Conservation (phyloP, 2,113 vertebrate genomes). For the Protobothrops mucrosquamatus region DNA sequence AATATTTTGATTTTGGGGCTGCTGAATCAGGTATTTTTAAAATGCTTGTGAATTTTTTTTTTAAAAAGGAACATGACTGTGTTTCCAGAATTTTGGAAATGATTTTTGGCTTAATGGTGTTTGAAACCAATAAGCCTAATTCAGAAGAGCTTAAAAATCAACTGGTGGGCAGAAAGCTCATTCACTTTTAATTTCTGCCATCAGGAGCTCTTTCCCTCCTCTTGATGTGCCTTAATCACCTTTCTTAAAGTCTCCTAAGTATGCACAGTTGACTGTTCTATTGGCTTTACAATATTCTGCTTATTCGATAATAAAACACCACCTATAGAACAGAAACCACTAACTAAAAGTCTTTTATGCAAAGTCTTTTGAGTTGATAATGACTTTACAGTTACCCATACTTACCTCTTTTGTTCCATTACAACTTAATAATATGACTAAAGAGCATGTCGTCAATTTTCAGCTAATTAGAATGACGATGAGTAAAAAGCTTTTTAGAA, state of each 20-base stretch:
- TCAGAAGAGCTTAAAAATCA: constrained; percentile 35
- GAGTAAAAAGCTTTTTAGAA: constrained; percentile 32
- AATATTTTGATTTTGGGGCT: background rate
- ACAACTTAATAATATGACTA: constrained; percentile 26
- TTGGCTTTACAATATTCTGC: background rate
- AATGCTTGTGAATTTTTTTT: background rate
- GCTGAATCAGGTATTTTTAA: background rate
- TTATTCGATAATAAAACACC: constrained; percentile 8
- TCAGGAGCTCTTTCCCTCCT: constrained; percentile 33
- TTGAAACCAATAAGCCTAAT: constrained; percentile 42
- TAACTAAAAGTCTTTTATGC: constrained; percentile 26
- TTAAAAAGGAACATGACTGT: background rate
- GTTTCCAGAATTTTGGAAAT: background rate
- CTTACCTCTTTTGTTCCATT: background rate
- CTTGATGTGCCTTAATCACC: constrained; percentile 17
- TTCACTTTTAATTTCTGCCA: constrained; percentile 46
- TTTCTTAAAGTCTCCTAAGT: constrained; percentile 40
- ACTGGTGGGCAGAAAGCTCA: constrained; percentile 43
- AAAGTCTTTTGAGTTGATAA: constrained; percentile 25
- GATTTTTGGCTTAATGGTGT: constrained; percentile 44
- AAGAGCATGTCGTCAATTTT: constrained; percentile 29
- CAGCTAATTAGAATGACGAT: constrained; percentile 41
- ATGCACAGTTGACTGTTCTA: constrained; percentile 26
- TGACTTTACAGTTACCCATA: constrained; percentile 31
- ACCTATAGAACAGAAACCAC: background rate